These are phyloP conservation scores for Hypomesus transpacificus DNA, from an alignment of 2,113 vertebrate genomes.

Conservation along the genomic window DNA sequence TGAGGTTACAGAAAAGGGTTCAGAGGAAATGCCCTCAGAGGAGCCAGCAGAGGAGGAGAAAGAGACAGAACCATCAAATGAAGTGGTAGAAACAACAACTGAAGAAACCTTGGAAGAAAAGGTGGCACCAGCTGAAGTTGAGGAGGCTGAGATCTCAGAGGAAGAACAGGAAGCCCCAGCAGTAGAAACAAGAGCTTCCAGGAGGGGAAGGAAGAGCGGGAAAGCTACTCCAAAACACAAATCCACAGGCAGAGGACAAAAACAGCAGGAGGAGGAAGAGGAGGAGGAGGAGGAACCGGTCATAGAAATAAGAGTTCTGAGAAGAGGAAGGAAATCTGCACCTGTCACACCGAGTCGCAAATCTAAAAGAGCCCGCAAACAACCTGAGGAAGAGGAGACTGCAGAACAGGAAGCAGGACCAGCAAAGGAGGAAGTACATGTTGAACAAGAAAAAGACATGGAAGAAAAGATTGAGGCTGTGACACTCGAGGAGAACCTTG, in stretches of 20 bases:
- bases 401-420: no score
- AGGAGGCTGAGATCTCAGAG: background rate
- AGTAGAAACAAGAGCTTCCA: background rate
- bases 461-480: no score
- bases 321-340: conserved; percentile 41
- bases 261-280: background rate
- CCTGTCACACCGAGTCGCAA: background rate
- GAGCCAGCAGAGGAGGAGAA: background rate
- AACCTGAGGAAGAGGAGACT: no score
- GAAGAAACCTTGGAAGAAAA: background rate
- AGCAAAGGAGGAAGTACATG: no score
- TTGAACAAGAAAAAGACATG: no score
- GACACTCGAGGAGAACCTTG: no score
- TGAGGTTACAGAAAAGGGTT: background rate
- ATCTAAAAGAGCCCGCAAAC: background rate
- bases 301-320: conserved; percentile 73
- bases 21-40: background rate
- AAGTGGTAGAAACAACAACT: conserved; percentile 4
- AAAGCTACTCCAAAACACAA: background rate
- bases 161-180: background rate
- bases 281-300: conserved; percentile 40
- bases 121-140: background rate
- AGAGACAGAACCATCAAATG: conserved; percentile 30
- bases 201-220: background rate
- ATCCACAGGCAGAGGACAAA: background rate